Percentiles rank a stretch among this genome's conserved stretches.
phyloP scores from a whole-genome alignment of 2,888 invertebrate species.

The Meandrusa payeni region DNA sequence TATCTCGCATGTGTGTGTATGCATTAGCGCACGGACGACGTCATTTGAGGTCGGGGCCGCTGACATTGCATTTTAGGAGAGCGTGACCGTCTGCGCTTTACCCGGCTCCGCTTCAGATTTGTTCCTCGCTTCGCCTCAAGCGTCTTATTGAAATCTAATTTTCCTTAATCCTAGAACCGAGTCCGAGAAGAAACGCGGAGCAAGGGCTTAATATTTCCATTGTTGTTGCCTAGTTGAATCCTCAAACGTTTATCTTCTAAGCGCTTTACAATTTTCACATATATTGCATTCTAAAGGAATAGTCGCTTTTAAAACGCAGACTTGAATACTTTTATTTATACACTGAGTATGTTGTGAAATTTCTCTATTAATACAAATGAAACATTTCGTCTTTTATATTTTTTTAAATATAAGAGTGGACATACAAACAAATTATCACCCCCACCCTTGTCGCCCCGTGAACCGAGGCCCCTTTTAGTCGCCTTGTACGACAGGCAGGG shows the following conservation, averaged over 20 bases:
- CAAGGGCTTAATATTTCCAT: slow-evolving; percentile 54
- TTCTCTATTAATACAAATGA: no score
- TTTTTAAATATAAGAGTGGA: no score
- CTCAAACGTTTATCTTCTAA: slow-evolving; percentile 19
- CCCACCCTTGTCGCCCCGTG: no score
- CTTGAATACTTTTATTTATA: neutral
- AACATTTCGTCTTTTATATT: no score
- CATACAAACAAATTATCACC: no score
- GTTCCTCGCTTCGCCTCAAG: slow-evolving; percentile 62
- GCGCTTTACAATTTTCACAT: slow-evolving; percentile 7
- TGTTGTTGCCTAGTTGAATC: slow-evolving; percentile 50
- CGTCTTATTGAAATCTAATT: slow-evolving; percentile 80
- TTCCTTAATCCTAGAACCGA: slow-evolving; percentile 72
- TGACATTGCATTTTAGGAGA: slow-evolving; percentile 67
- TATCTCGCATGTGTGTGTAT: slow-evolving; percentile 3
- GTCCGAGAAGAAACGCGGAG: slow-evolving; percentile 45
- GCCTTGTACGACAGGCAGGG: no score
- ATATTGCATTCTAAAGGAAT: slow-evolving; percentile 1
- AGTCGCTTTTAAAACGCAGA: neutral
- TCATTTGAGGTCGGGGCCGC: slow-evolving; percentile 34
- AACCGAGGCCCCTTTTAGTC: no score
- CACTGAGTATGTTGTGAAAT: no score
- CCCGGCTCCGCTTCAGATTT: slow-evolving; percentile 65
- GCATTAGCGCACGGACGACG: neutral
- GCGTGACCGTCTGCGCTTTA: slow-evolving; percentile 67